Conservation (phyloP, 2,113 vertebrate genomes). For the Pituophis catenifer region DNA sequence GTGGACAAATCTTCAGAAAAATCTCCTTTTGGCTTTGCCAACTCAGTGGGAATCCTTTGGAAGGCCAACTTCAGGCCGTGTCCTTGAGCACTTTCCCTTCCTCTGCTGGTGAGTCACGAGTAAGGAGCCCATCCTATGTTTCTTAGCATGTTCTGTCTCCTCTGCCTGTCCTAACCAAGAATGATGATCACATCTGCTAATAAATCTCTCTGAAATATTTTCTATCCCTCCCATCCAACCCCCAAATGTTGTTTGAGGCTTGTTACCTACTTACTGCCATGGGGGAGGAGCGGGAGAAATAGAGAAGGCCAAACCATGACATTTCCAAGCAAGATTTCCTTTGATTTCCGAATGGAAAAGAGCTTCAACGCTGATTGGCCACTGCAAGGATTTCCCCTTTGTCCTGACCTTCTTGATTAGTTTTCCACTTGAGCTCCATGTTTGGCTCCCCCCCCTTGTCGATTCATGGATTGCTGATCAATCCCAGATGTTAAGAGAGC, state of each 20-base stretch:
- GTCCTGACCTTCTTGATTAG: constrained; percentile 30
- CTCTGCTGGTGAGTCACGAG: neutral
- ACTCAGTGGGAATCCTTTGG: neutral
- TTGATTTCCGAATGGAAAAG: neutral
- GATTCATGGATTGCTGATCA: constrained; percentile 63
- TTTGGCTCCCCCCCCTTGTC: constrained; percentile 1
- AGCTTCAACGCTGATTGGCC: constrained; percentile 17
- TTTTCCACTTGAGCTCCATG: constrained; percentile 31
- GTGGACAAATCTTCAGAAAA: neutral
- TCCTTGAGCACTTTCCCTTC: neutral
- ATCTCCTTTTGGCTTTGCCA: neutral
- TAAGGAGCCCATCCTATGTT: neutral
- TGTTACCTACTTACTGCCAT: neutral
- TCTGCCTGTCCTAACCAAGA: neutral
- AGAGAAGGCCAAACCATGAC: neutral
- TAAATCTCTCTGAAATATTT: neutral
- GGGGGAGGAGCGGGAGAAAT: neutral
- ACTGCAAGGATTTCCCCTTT: constrained; percentile 1
- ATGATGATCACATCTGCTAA: neutral
- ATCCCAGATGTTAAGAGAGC: constrained; percentile 69
- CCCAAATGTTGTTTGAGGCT: neutral
- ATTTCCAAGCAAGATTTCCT: neutral
- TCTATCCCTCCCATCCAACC: neutral
- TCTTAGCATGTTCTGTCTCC: neutral
- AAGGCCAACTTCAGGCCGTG: neutral